Conservation (phyloP, 2,113 vertebrate genomes). For the Rhizomys pruinosus region DNA sequence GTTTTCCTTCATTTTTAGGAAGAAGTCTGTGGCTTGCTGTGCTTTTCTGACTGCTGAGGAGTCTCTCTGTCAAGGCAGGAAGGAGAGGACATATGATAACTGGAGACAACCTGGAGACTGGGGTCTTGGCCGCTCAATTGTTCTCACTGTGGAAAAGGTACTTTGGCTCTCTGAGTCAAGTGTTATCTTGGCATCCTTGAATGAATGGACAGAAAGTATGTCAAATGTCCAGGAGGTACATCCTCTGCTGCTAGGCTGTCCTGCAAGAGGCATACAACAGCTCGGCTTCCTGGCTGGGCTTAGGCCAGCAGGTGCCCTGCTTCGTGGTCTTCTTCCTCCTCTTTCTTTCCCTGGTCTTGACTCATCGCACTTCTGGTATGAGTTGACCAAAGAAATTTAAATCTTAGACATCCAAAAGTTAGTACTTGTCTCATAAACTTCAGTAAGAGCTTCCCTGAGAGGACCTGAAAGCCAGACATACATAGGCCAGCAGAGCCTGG, state of each 20-base stretch:
- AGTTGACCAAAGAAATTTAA: slow-evolving; percentile 14
- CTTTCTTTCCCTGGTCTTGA: background rate
- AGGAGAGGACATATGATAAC: background rate
- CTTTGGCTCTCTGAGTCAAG: background rate
- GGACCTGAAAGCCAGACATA: no score
- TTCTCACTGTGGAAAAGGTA: background rate
- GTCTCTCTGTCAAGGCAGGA: background rate
- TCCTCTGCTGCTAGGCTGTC: background rate
- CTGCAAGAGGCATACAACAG: background rate
- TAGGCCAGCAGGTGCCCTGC: background rate
- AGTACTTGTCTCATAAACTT: background rate
- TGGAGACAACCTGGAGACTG: slow-evolving; percentile 1
- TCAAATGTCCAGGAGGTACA: background rate
- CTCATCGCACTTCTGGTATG: background rate
- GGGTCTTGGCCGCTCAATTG: background rate
- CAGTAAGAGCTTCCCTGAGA: background rate
- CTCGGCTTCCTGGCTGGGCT: background rate
- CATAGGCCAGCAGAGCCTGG: background rate
- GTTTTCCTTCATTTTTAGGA: background rate
- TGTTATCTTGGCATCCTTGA: background rate
- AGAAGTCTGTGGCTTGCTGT: background rate
- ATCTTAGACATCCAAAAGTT: background rate
- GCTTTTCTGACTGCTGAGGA: slow-evolving; percentile 2
- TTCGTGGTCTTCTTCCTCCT: background rate
- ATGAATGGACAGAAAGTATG: background rate